Evolutionary conservation across 2,797 vertebrate genomes (phyloP).

Genomic region (Hirundo rustica): DNA sequence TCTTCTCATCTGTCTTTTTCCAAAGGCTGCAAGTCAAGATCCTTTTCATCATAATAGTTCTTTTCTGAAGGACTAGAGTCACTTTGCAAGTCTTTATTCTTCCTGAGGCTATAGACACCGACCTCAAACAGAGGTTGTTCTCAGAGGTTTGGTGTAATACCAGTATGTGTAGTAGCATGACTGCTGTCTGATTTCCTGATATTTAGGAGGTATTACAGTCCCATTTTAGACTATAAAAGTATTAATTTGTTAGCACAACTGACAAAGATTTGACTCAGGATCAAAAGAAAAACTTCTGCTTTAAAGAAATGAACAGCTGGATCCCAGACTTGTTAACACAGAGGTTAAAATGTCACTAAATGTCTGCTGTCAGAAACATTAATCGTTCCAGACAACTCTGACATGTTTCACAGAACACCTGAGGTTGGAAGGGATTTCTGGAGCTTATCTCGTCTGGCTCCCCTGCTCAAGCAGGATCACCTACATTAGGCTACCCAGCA

Average conservation of each 20-base stretch:
- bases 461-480: background rate
- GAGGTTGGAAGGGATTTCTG: background rate
- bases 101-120: background rate
- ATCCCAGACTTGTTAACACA: background rate
- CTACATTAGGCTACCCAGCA: background rate
- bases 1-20: background rate
- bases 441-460: accelerated
- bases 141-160: background rate
- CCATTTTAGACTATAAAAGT: background rate
- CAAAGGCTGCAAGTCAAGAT: background rate
- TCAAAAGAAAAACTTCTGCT: background rate
- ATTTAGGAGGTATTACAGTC: background rate
- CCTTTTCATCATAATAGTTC: background rate
- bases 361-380: background rate
- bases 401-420: background rate
- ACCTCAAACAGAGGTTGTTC: background rate
- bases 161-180: background rate
- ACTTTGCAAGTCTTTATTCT: background rate
- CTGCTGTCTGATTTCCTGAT: background rate
- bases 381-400: background rate
- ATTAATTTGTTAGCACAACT: background rate
- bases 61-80: background rate
- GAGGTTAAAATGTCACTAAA: background rate
- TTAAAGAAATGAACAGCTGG: background rate
- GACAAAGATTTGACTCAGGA: background rate